Conservation (phyloP, 2,113 vertebrate species). For the Ictalurus punctatus region DNA sequence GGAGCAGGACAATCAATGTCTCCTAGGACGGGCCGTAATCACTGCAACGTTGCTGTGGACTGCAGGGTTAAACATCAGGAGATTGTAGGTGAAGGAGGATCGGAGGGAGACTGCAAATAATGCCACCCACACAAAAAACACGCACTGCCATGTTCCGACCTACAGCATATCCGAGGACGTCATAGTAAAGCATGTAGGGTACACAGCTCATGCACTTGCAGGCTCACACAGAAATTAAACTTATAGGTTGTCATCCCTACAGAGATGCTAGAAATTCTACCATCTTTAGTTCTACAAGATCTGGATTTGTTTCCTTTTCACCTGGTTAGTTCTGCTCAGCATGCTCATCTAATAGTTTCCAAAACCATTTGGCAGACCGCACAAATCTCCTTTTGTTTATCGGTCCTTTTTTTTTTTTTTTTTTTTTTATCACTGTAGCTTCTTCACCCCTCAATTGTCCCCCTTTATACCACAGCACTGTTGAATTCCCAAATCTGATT, state of each 20-base stretch:
- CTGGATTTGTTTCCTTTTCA: neutral
- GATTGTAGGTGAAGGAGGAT: conserved; percentile 79
- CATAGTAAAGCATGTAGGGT: conserved; percentile 13
- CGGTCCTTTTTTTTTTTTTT: conserved; percentile 7
- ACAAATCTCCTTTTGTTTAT: neutral
- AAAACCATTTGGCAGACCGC: neutral
- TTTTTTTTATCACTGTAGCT: conserved; percentile 10
- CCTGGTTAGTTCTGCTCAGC: neutral
- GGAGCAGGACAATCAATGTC: conserved; percentile 84
- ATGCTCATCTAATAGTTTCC: neutral
- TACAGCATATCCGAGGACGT: conserved; percentile 14
- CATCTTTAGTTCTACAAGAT: neutral
- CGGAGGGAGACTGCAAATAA: conserved; percentile 80
- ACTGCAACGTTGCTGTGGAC: conserved; percentile 89
- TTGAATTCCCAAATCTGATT: neutral
- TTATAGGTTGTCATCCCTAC: neutral
- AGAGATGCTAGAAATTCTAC: neutral
- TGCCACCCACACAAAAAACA: conserved; percentile 36
- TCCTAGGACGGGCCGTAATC: conserved; percentile 88
- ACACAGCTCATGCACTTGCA: neutral
- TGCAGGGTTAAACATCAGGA: conserved; percentile 89
- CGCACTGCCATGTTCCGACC: conserved; percentile 10
- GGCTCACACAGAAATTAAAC: conserved; percentile 48
- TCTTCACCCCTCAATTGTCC: neutral
- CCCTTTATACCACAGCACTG: neutral